Conservation (phyloP, 2,888 invertebrate species). For the Ernsta delagoae region DNA sequence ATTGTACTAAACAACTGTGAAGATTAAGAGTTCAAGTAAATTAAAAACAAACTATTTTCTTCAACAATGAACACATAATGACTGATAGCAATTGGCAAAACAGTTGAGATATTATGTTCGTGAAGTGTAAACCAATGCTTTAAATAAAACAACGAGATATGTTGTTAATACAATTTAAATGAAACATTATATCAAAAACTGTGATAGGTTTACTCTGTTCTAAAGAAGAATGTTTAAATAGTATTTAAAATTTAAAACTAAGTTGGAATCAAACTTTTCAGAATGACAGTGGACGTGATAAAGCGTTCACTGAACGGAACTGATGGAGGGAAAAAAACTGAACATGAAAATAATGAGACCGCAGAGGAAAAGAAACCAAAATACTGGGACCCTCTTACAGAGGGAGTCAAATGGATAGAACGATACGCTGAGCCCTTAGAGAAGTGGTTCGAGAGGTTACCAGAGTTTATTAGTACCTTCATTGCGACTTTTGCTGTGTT, state of each 20-base stretch:
- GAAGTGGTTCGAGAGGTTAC: constrained; percentile 83
- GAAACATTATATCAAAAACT: not conserved
- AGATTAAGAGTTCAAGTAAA: constrained; percentile 13
- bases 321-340: constrained; percentile 23
- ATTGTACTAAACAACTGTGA: not conserved
- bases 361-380: constrained; percentile 48
- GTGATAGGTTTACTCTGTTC: not conserved
- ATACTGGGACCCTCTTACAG: constrained; percentile 81
- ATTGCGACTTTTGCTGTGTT: constrained; percentile 86
- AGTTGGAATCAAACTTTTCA: constrained; percentile 34
- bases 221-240: not conserved
- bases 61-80: not conserved
- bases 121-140: not conserved
- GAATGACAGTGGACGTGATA: constrained; percentile 53
- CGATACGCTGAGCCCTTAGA: constrained; percentile 82
- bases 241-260: not conserved
- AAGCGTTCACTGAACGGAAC: constrained; percentile 38
- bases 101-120: constrained; percentile 9
- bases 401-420: constrained; percentile 86
- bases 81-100: constrained; percentile 2
- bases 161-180: not conserved
- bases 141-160: not conserved
- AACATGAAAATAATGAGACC: constrained; percentile 26
- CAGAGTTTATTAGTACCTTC: constrained; percentile 79
- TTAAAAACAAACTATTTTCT: not conserved